phyloP scores from a whole-genome alignment of 2,888 invertebrate species.

The Aphidius colemani region DNA sequence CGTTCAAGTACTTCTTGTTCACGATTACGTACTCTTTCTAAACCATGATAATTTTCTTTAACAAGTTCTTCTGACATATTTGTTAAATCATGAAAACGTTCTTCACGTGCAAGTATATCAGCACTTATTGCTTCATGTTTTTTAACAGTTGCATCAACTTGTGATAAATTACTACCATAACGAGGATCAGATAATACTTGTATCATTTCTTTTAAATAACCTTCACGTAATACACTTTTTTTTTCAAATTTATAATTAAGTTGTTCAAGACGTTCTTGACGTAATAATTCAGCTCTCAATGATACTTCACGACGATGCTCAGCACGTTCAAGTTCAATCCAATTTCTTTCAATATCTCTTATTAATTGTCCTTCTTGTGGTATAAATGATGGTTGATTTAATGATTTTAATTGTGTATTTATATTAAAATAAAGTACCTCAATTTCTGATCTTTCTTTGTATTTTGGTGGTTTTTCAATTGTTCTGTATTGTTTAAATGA shows the following conservation, averaged over 20 bases:
- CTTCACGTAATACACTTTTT: constrained; percentile 92
- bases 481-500: constrained; percentile 95
- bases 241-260: constrained; percentile 94
- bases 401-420: constrained; percentile 93
- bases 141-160: constrained; percentile 96
- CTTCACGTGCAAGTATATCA: constrained; percentile 91
- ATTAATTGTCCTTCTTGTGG: constrained; percentile 90
- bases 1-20: constrained; percentile 80
- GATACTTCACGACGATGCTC: constrained; percentile 95
- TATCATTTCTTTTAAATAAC: constrained; percentile 97
- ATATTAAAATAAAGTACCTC: constrained; percentile 96
- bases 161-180: constrained; percentile 86
- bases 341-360: constrained; percentile 93
- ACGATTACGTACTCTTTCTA: constrained; percentile 74
- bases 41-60: constrained; percentile 88
- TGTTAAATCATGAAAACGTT: constrained; percentile 90
- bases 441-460: constrained; percentile 95
- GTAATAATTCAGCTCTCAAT: constrained; percentile 83
- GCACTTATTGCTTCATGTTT: constrained; percentile 98
- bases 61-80: constrained; percentile 93
- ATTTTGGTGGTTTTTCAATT: constrained; percentile 98
- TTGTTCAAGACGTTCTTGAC: constrained; percentile 93
- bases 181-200: constrained; percentile 90
- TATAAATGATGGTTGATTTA: constrained; percentile 84
- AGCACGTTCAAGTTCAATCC: constrained; percentile 90